Conservation (phyloP, 2,888 invertebrate genomes). For the Lithophane ornitopus region DNA sequence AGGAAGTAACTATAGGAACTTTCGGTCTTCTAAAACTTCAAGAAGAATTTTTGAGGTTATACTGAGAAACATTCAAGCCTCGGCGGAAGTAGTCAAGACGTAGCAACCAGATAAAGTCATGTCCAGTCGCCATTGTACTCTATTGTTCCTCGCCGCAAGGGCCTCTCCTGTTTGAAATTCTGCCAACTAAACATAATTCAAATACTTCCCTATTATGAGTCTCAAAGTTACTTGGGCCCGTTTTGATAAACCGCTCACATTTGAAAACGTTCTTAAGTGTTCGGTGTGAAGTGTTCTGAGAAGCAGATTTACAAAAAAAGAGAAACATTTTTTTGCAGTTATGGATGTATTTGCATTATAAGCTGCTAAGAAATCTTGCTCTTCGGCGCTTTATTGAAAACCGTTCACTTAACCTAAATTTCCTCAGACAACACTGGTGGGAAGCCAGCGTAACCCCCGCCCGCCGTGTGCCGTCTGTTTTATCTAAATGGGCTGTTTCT, state of each 20-base stretch:
- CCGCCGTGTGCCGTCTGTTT: neutral
- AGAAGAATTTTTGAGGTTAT: slow-evolving; percentile 16
- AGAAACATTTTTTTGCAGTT: neutral
- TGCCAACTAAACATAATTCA: slow-evolving; percentile 57
- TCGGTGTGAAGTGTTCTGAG: slow-evolving; percentile 26
- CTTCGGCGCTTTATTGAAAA: neutral
- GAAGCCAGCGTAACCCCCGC: neutral
- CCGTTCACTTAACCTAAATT: neutral
- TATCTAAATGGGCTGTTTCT: neutral
- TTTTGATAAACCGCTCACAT: slow-evolving; percentile 30
- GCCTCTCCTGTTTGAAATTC: slow-evolving; percentile 50
- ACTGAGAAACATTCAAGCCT: slow-evolving; percentile 20
- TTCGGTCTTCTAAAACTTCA: slow-evolving; percentile 3
- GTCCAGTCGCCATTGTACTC: slow-evolving; percentile 54
- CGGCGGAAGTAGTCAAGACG: slow-evolving; percentile 22
- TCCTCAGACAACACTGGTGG: neutral
- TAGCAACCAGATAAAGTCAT: slow-evolving; percentile 44
- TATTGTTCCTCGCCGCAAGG: slow-evolving; percentile 39
- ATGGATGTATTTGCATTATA: no score
- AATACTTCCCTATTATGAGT: slow-evolving; percentile 32
- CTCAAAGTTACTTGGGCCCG: slow-evolving; percentile 22
- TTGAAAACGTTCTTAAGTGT: slow-evolving; percentile 45
- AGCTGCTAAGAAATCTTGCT: neutral
- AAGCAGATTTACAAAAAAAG: slow-evolving; percentile 7
- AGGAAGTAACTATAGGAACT: slow-evolving; percentile 15